phyloP scores from a whole-genome alignment of 2,888 invertebrate genomes.

The Ganaspis brasiliensis region DNA sequence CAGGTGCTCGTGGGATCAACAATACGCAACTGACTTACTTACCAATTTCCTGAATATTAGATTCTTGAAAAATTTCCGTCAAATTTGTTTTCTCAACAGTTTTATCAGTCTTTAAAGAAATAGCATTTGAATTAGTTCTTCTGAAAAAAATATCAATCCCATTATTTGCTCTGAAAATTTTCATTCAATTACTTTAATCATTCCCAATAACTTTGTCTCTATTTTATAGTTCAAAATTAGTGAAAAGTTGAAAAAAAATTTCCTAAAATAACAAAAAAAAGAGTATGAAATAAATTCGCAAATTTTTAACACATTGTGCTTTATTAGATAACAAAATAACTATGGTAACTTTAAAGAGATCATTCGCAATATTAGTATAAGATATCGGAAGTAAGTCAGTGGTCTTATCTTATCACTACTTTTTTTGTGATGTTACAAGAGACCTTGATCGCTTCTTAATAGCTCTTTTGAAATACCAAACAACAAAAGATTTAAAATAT shows the following conservation, averaged over 20 bases:
- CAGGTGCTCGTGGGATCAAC: constrained; percentile 68
- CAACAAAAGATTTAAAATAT: neutral
- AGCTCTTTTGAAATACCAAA: constrained; percentile 69
- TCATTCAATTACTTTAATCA: too few relatives aligned
- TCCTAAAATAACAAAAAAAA: too few relatives aligned
- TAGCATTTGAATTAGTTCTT: too few relatives aligned
- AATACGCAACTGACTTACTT: constrained; percentile 64
- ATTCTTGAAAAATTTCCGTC: neutral
- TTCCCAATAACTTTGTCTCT: too few relatives aligned
- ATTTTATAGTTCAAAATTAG: too few relatives aligned
- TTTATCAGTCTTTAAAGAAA: too few relatives aligned
- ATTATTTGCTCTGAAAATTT: too few relatives aligned
- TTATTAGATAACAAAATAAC: constrained; percentile 36
- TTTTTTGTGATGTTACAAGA: constrained; percentile 75
- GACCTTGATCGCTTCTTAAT: constrained; percentile 76
- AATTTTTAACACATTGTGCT: too few relatives aligned
- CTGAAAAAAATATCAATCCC: too few relatives aligned
- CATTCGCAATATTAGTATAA: neutral
- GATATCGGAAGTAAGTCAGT: constrained; percentile 73
- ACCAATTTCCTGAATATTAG: constrained; percentile 12
- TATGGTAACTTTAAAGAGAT: neutral
- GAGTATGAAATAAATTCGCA: too few relatives aligned
- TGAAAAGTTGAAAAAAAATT: too few relatives aligned
- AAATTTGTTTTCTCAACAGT: neutral
- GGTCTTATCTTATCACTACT: constrained; percentile 76